Percentiles rank a stretch among this genome's conserved stretches.
These are phyloP conservation scores for Cydia amplana DNA, from an alignment of 1,140 invertebrate species.

Conservation along the genomic window DNA sequence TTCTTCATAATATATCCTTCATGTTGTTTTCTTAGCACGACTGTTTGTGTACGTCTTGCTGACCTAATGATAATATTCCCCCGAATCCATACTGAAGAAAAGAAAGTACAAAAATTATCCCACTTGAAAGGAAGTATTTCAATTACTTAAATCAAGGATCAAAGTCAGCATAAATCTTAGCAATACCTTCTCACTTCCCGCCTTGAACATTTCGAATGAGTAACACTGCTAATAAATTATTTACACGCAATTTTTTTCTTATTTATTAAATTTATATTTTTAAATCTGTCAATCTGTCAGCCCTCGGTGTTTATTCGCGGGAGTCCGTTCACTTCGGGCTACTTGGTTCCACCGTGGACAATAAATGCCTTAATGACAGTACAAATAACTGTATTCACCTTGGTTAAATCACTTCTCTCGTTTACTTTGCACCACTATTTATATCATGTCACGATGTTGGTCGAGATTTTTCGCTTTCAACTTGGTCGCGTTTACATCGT, in stretches of 20 bases:
- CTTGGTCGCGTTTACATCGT: background rate
- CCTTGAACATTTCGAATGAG: constrained; percentile 11
- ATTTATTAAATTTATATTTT: constrained; percentile 10
- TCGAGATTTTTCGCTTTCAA: constrained; percentile 29
- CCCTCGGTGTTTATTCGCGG: constrained; percentile 21
- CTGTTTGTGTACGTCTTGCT: too few species aligned
- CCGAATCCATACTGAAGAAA: too few species aligned
- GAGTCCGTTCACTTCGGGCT: constrained; percentile 22
- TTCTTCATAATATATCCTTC: too few species aligned
- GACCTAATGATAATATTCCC: too few species aligned
- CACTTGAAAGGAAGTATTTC: background rate
- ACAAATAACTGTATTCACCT: constrained; percentile 28
- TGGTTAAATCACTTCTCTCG: constrained; percentile 27
- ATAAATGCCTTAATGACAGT: constrained; percentile 31
- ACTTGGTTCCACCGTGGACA: constrained; percentile 22
- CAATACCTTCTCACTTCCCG: constrained; percentile 9
- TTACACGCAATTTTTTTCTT: constrained; percentile 13
- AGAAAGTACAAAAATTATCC: too few species aligned
- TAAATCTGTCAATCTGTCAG: constrained; percentile 28
- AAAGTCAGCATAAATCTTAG: constrained; percentile 12
- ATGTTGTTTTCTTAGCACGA: too few species aligned
- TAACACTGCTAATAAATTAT: constrained; percentile 5
- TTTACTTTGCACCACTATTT: constrained; percentile 22
- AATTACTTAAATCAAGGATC: constrained; percentile 7
- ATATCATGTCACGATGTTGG: constrained; percentile 23